These are phyloP conservation scores for Aeoliscus strigatus DNA, from an alignment of 2,797 vertebrate genomes.

Conservation along the genomic window DNA sequence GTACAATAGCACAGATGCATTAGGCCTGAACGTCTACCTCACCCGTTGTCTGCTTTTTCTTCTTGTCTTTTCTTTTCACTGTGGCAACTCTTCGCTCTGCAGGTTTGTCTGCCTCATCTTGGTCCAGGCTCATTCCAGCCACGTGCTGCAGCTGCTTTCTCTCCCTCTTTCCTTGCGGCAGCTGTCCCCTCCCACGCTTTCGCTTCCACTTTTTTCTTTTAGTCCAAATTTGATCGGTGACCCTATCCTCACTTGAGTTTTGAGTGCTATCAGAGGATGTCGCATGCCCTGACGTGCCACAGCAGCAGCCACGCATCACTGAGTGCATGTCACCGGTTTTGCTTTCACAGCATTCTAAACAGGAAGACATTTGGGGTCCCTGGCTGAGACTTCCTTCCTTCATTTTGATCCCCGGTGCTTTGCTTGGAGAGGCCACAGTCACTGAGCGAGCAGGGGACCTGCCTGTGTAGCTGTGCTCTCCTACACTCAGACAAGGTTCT, in stretches of 20 bases:
- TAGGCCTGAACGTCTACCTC: slow-evolving; percentile 42
- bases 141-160: slow-evolving; percentile 54
- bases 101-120: slow-evolving; percentile 75
- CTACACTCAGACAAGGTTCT: slow-evolving; percentile 61
- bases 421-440: slow-evolving; percentile 53
- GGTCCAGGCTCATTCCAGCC: slow-evolving; percentile 71
- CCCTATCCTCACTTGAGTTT: slow-evolving; percentile 51
- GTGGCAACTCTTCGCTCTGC: slow-evolving; percentile 73
- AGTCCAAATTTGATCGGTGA: slow-evolving; percentile 57
- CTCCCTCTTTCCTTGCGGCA: slow-evolving; percentile 70
- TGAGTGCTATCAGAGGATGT: slow-evolving; percentile 37
- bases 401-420: slow-evolving; percentile 64
- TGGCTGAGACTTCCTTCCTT: slow-evolving; percentile 46
- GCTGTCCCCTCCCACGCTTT: slow-evolving; percentile 79
- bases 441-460: slow-evolving; percentile 68
- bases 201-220: slow-evolving; percentile 90
- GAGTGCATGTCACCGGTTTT: slow-evolving; percentile 25
- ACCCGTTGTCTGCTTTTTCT: slow-evolving; percentile 89
- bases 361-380: slow-evolving; percentile 33
- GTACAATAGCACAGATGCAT: background rate
- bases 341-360: slow-evolving; percentile 38
- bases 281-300: slow-evolving; percentile 14
- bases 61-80: slow-evolving; percentile 84
- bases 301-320: slow-evolving; percentile 25
- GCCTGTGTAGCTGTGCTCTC: slow-evolving; percentile 65